phyloP scores from a whole-genome alignment of 2,797 vertebrate genomes.

The Mareca strepera region DNA sequence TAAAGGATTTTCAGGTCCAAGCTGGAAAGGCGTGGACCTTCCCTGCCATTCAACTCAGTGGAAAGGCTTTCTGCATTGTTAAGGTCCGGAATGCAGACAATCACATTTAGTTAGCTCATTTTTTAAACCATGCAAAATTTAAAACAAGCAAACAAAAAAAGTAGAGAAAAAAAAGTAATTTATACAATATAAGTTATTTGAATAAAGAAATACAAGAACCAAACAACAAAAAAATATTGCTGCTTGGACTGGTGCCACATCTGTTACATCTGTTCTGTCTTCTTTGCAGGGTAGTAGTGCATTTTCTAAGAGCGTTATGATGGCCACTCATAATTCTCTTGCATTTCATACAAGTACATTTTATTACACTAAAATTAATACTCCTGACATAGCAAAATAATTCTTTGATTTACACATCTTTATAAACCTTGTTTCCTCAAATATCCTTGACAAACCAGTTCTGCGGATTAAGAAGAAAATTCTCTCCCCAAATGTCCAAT shows the following conservation, averaged over 20 bases:
- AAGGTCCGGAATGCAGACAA: not conserved
- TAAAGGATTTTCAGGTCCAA: constrained; percentile 16
- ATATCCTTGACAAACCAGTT: not conserved
- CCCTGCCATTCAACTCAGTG: not conserved
- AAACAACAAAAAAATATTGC: not conserved
- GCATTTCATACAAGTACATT: not conserved
- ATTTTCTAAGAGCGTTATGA: not conserved
- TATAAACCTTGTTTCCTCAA: not conserved
- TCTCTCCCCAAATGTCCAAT: not conserved
- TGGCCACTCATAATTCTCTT: not conserved
- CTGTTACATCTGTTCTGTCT: not conserved
- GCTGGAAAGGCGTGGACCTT: constrained; percentile 21
- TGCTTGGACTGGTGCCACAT: not conserved
- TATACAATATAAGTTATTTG: not conserved
- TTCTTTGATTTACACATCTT: not conserved
- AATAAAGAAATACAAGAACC: not conserved
- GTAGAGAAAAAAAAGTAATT: not conserved
- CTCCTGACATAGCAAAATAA: not conserved
- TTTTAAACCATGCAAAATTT: not conserved
- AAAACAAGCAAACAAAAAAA: not conserved
- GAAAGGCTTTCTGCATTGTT: constrained; percentile 8
- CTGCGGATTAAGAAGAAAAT: not conserved
- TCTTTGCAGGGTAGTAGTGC: not conserved
- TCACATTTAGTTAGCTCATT: not conserved
- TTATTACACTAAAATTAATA: not conserved